Base-by-base conservation (phyloP, 2,888 invertebrate genomes). In the Calameuta filiformis region DNA sequence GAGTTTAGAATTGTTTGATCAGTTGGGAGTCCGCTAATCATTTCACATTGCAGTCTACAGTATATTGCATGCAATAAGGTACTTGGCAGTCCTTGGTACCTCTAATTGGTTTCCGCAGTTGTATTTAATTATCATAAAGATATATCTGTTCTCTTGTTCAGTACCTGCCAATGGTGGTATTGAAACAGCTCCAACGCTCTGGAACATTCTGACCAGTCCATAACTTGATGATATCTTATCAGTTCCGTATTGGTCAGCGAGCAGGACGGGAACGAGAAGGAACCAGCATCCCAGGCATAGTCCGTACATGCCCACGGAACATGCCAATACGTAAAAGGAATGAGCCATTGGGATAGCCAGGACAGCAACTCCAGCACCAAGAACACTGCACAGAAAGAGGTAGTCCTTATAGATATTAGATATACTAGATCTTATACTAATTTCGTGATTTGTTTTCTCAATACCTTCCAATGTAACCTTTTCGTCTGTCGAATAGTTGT, bases 271-370 rank as follows among this genome's bases (percentile, higher is more conserved):
- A 79, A 96, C 95, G 77, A 96, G 89, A 3, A 96, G 94, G 90
- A 96, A 96, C 95, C 96, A 96, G 87, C 95, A 95, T 34, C 96
- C 96, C 33, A 96, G 93, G 81, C 95, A 96, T 0, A 96, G 91
- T 0, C 96, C 96, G 88, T 96, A 96, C 87, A 92, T 89, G 91
- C 94, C 95, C 73, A 95, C 95, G 1, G 95, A 94, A 4, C 94
- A 92, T 9, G 95, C 95, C 69, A 96, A 91, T 0, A 94, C 92
- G 90, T 94, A 94, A 92, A 95, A 95, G 0, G 94, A 94, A 11
- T 93, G 93, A 69, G 94, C 93, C 81, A 94, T 94, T 1, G 96
- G 95, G 68, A 96, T 93, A 0, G 94, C 92, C 71, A 96, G 90
- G 0, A 96, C 95, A 0, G 96, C 94, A 3, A 94, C 90, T 0